These are phyloP conservation scores for Atractosteus spatula DNA, from an alignment of 2,113 vertebrate species.

Conservation along the genomic window DNA sequence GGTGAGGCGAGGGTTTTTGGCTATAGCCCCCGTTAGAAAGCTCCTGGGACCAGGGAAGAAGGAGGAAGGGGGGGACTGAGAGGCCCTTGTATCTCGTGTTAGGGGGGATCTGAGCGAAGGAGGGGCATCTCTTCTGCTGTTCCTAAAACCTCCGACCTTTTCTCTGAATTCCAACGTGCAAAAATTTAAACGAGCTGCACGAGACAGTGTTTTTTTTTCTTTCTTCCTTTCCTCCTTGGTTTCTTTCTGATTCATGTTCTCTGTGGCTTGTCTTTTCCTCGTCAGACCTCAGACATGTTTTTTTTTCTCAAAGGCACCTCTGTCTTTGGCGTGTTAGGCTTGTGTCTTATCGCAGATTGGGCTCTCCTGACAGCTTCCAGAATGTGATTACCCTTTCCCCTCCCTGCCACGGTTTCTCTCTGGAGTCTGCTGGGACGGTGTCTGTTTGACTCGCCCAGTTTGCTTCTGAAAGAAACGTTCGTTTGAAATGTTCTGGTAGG, in stretches of 20 bases:
- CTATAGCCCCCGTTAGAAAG: slow-evolving; percentile 17
- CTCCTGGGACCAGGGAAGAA: slow-evolving; percentile 4
- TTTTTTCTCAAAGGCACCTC: neutral
- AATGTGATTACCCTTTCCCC: neutral
- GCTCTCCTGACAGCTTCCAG: slow-evolving; percentile 12
- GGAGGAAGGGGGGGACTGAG: neutral
- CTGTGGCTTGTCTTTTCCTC: neutral
- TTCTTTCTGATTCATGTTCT: neutral
- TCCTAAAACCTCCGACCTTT: slow-evolving; percentile 17
- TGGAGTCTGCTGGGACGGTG: no score
- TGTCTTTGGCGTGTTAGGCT: neutral
- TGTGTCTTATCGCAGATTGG: neutral
- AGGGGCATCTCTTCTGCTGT: neutral
- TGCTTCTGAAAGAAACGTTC: neutral
- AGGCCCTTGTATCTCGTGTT: neutral
- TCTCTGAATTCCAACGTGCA: slow-evolving; percentile 12
- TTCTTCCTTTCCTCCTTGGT: neutral
- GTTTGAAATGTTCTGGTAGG: no score
- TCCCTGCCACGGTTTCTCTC: neutral
- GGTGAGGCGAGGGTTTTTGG: slow-evolving; percentile 1
- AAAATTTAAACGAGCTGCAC: slow-evolving; percentile 1
- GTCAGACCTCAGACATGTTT: no score
- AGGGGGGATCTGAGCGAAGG: slow-evolving; percentile 6
- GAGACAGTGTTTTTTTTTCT: neutral
- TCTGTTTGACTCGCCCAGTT: neutral